These are phyloP conservation scores for Ophioderma brevispina DNA, from an alignment of 35 echinoderm and acorn worm species.

Conservation along the genomic window DNA sequence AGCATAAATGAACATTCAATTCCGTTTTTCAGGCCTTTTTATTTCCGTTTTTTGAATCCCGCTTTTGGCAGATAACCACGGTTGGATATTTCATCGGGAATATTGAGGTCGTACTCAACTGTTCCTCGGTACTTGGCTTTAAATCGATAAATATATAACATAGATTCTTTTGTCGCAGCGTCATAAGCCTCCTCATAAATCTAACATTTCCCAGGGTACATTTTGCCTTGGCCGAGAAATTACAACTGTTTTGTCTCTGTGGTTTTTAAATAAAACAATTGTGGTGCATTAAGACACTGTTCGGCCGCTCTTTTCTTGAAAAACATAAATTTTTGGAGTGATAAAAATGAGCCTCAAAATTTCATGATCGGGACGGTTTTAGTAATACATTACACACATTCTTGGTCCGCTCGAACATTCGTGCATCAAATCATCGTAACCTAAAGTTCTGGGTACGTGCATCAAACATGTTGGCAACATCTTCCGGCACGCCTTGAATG, in stretches of 20 bases:
- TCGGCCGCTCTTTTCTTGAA: conserved; percentile 42
- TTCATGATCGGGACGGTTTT: conserved; percentile 61
- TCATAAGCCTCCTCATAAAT: conserved; percentile 63
- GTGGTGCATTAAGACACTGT: conserved; percentile 68
- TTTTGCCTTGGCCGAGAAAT: conserved; percentile 58
- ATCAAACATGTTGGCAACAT: conserved; percentile 38
- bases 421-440: conserved; percentile 74
- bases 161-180: conserved; percentile 54
- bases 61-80: background rate
- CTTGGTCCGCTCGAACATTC: conserved; percentile 18
- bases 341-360: conserved; percentile 62
- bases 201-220: conserved; percentile 57
- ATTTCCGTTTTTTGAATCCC: background rate
- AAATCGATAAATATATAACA: conserved; percentile 72
- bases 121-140: conserved; percentile 37
- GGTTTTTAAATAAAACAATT: conserved; percentile 75
- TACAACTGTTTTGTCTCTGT: conserved; percentile 57
- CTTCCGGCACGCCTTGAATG: conserved; percentile 54
- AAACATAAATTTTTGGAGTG: conserved; percentile 74
- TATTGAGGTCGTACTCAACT: conserved; percentile 32
- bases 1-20: conserved; percentile 2
- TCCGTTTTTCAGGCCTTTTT: background rate
- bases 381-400: conserved; percentile 46
- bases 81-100: conserved; percentile 41
- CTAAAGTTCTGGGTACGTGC: conserved; percentile 13